Percentiles rank a stretch among this genome's conserved stretches.
Conservation (phyloP, 1,140 invertebrate species). For the Cherax quadricarinatus region DNA sequence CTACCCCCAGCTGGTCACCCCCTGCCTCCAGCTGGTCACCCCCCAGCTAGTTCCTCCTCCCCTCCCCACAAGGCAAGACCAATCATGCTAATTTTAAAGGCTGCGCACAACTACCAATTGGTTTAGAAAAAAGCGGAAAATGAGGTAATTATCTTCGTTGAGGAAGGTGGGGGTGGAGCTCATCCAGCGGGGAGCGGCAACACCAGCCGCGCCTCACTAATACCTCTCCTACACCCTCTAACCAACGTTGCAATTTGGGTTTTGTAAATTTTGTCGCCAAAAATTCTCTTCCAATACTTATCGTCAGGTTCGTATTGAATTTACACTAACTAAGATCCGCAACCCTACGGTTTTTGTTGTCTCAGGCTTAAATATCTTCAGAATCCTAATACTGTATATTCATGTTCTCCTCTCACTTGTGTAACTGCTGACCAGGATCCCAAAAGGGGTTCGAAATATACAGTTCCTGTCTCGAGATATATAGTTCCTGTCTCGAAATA, state of each 20-base stretch:
- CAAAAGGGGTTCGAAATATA: too few species aligned
- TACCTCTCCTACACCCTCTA: background rate
- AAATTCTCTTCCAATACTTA: background rate
- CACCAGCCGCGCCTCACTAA: background rate
- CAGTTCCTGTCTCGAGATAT: too few species aligned
- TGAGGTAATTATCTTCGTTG: constrained; percentile 56
- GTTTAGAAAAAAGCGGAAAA: constrained; percentile 58
- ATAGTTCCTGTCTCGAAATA: too few species aligned
- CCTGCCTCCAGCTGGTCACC: background rate
- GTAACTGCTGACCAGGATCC: too few species aligned
- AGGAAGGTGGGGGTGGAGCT: background rate
- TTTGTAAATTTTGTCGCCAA: background rate
- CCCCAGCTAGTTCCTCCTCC: too few species aligned
- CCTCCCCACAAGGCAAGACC: background rate
- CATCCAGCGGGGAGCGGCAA: background rate
- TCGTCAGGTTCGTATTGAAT: too few species aligned
- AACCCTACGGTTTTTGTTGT: too few species aligned
- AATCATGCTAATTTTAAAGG: constrained; percentile 49
- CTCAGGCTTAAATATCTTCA: too few species aligned
- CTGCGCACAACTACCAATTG: constrained; percentile 45
- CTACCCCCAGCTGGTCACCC: background rate
- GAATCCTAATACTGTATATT: too few species aligned
- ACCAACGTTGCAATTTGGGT: background rate
- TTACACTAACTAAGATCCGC: too few species aligned
- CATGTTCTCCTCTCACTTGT: too few species aligned